Evolutionary conservation across 1,140 invertebrate species (phyloP), one percentile per base, ranked within the genome.

Genomic region (Papilio xuthus): DNA sequence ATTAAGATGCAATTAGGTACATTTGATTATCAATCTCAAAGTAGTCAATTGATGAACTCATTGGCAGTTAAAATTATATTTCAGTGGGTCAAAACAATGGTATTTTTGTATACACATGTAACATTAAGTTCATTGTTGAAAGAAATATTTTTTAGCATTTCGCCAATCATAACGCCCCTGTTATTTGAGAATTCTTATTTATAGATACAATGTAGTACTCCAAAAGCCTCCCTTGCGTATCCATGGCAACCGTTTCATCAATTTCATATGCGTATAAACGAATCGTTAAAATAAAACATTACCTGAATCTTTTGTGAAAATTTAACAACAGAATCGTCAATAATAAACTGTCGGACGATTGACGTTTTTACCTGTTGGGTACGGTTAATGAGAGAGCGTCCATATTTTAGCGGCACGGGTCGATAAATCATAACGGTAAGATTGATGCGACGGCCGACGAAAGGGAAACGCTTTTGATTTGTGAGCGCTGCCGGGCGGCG

Each of bases 381-480:
- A 37, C 26, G 83, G 84, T 87, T 85, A 88, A 88, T 86, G 85
- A 88, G 85, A 79, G 82, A 42, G 41, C 70, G 79, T 79, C 80
- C 82, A 82, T 86, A 86, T 86, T 88, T 86, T 83, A 83, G 78
- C 80, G 80, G 82, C 81, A 81, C 81, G 60, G 77, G 78, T 77
- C 81, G 79, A 90, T 91, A 90, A 88, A 91, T 91, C 87, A 89
- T 87, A 87, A 83, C 82, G 84, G 80, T 83, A 89, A 91, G 88
- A 91, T 91, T 91, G 89, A 91, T 91, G 88, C 85, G 83, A 74
- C 81, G 84, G 79, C 76, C 83, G 81, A 71, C 83, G 87, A 90
- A 87, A 90, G 87, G 88, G 87, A 88, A 90, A 88, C 82, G 83
- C 77, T 77, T 88, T 85, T 92, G 90, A 92, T 92, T 92, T 92